Conservation (phyloP, 2,888 invertebrate species). For the Magallana nippona region DNA sequence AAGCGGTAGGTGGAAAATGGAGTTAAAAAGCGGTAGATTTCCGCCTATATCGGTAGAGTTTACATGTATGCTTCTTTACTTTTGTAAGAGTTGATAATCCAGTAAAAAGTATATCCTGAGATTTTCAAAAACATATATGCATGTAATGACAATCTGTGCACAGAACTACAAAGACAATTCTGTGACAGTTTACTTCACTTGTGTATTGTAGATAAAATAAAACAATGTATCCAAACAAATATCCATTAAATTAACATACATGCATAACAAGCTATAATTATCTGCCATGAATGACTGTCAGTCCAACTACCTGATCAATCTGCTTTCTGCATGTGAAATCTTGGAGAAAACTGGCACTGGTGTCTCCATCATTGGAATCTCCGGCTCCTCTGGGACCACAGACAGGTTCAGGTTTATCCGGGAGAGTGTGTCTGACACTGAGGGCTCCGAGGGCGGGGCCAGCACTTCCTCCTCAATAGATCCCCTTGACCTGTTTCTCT, state of each 20-base stretch:
- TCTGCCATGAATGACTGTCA: neutral
- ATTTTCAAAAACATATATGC: neutral
- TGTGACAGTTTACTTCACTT: neutral
- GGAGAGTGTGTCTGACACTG: neutral
- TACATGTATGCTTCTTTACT: neutral
- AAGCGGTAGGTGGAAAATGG: too few species aligned
- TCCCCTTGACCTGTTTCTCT: neutral
- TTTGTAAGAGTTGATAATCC: neutral
- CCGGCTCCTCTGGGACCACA: neutral
- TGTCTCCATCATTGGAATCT: constrained; percentile 12
- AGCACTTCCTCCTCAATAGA: constrained; percentile 14
- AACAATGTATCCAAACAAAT: too few species aligned
- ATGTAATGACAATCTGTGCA: too few species aligned
- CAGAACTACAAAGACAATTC: too few species aligned
- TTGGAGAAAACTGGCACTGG: neutral
- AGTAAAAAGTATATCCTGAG: neutral
- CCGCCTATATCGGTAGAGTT: too few species aligned
- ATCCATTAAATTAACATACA: too few species aligned
- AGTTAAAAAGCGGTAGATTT: too few species aligned
- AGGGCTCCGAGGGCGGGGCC: neutral
- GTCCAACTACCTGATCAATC: neutral
- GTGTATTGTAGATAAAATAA: too few species aligned
- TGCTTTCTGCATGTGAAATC: neutral
- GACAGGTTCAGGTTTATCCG: neutral
- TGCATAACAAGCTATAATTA: too few species aligned